These are phyloP conservation scores for Cotesia chilonis DNA, from an alignment of 1,140 invertebrate species.

Conservation along the genomic window DNA sequence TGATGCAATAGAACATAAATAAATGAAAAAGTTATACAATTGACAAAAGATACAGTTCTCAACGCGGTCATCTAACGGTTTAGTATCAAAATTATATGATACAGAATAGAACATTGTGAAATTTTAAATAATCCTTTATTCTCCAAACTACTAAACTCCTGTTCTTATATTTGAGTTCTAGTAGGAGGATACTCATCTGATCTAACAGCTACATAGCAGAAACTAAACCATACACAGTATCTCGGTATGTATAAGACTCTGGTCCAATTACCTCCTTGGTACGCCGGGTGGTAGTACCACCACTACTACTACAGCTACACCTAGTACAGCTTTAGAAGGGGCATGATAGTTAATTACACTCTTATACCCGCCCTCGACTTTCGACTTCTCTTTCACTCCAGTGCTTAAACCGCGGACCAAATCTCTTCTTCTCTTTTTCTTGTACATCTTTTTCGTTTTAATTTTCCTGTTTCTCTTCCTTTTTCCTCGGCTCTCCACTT, in stretches of 20 bases:
- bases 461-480: slow-evolving; percentile 20
- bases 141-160: slow-evolving; percentile 36
- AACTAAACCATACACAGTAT: neutral
- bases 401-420: slow-evolving; percentile 31
- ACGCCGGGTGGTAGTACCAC: slow-evolving; percentile 54
- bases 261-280: slow-evolving; percentile 66
- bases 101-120: slow-evolving; percentile 62
- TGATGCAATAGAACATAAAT: too few species aligned
- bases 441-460: slow-evolving; percentile 36
- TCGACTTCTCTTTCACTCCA: slow-evolving; percentile 42
- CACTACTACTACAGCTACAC: too few species aligned
- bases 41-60: too few species aligned
- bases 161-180: slow-evolving; percentile 29
- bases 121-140: slow-evolving; percentile 66
- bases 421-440: slow-evolving; percentile 10
- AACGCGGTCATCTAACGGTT: slow-evolving; percentile 56
- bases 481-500: slow-evolving; percentile 26
- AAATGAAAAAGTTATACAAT: too few species aligned
- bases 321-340: slow-evolving; percentile 51
- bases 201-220: neutral
- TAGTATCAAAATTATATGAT: slow-evolving; percentile 63
- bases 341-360: slow-evolving; percentile 67
- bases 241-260: slow-evolving; percentile 59
- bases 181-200: slow-evolving; percentile 34
- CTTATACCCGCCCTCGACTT: slow-evolving; percentile 42